A percentile compares a stretch with the other conserved stretches of the same genome.
Conservation (phyloP, 2,113 vertebrate genomes). For the Chauna torquata region DNA sequence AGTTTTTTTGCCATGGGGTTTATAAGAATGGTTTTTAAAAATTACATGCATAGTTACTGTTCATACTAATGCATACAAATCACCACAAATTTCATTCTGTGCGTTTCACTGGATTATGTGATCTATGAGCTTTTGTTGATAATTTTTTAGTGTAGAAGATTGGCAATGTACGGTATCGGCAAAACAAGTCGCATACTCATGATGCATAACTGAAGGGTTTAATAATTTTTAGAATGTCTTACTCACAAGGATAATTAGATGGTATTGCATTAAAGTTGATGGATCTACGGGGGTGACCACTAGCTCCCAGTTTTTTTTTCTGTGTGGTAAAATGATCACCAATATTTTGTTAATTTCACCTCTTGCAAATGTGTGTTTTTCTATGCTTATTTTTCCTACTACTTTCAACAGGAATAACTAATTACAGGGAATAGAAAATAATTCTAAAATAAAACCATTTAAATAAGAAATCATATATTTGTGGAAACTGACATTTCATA, state of each 20-base stretch:
- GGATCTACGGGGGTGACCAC: background rate
- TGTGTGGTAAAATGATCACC: background rate
- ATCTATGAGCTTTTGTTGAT: background rate
- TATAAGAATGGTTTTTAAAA: background rate
- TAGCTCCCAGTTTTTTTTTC: background rate
- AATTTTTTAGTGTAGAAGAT: background rate
- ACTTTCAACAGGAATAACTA: background rate
- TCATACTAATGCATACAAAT: background rate
- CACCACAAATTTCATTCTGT: background rate
- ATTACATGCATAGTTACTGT: fast-evolving
- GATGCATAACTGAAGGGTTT: background rate
- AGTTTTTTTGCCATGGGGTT: background rate
- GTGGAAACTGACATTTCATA: background rate
- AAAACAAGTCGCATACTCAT: background rate
- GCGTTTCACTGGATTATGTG: background rate
- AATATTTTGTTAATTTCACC: background rate
- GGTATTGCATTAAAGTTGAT: slow-evolving; percentile 20
- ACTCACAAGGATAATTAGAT: slow-evolving; percentile 28
- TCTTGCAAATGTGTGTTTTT: background rate
- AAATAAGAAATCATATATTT: background rate
- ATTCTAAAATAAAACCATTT: background rate
- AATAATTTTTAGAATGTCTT: slow-evolving; percentile 18
- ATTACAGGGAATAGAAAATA: background rate
- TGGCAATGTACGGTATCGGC: background rate
- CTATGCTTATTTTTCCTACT: background rate